A percentile compares a stretch with the other conserved stretches of the same genome.
Conservation (phyloP, 2,113 vertebrate species). For the Sapayoa aenigma region DNA sequence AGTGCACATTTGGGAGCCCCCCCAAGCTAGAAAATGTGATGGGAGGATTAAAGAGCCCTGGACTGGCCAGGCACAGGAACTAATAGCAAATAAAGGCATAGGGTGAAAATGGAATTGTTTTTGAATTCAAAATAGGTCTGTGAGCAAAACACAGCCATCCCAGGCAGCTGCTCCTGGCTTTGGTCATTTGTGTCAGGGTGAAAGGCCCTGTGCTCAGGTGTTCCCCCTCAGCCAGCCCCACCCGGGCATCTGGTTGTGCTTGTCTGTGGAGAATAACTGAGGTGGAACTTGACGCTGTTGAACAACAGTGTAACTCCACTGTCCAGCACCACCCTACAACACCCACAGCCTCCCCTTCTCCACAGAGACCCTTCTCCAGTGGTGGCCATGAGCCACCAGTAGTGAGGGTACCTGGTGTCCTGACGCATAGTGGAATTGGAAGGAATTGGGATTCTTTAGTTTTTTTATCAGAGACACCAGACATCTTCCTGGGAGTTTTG, state of each 20-base stretch:
- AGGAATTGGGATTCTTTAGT: background rate
- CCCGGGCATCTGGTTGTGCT: background rate
- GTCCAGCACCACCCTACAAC: no score
- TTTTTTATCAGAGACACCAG: background rate
- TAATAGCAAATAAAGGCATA: background rate
- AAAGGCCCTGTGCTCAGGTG: background rate
- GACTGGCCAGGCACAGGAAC: background rate
- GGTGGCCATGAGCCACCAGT: background rate
- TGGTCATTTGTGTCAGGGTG: background rate
- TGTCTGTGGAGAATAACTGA: conserved; percentile 6
- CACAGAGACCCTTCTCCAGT: background rate
- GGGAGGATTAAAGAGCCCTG: background rate
- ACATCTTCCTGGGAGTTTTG: background rate
- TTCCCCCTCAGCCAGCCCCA: background rate
- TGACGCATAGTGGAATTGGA: background rate
- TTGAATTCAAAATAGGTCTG: background rate
- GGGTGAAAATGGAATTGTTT: background rate
- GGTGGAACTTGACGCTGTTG: background rate
- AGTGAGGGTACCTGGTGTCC: background rate
- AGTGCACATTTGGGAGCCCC: rapidly evolving
- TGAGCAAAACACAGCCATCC: background rate
- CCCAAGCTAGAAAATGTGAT: no score
- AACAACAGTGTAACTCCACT: background rate
- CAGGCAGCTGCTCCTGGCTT: background rate
- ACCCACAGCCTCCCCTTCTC: no score